Conservation (phyloP, 2,888 invertebrate species). For the Idaea biselata region DNA sequence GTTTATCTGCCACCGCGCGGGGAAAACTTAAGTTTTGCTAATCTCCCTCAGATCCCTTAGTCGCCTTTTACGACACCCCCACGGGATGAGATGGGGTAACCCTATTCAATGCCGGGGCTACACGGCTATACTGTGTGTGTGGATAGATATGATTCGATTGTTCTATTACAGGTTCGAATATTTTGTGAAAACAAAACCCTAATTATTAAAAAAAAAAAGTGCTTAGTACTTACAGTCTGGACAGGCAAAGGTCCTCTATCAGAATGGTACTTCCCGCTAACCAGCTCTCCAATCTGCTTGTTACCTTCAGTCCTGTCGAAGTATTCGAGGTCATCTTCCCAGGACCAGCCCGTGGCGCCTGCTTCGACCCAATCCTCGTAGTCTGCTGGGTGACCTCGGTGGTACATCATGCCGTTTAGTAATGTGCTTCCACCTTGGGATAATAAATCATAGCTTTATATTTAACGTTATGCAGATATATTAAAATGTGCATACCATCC, state of each 20-base stretch:
- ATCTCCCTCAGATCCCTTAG: too few relatives aligned
- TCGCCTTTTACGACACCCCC: too few relatives aligned
- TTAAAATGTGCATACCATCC: too few relatives aligned
- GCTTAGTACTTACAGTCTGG: slow-evolving; percentile 49
- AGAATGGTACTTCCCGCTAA: slow-evolving; percentile 77
- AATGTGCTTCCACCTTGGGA: slow-evolving; percentile 83
- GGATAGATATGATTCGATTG: too few relatives aligned
- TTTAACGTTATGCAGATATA: not conserved
- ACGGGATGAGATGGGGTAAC: too few relatives aligned
- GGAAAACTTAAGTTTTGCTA: too few relatives aligned
- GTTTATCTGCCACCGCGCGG: too few relatives aligned
- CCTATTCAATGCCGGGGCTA: too few relatives aligned
- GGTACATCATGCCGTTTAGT: slow-evolving; percentile 92
- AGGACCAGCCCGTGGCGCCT: slow-evolving; percentile 87
- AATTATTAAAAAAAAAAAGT: too few relatives aligned
- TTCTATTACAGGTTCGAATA: too few relatives aligned
- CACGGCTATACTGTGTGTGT: too few relatives aligned
- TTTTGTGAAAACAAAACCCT: too few relatives aligned
- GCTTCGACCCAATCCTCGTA: slow-evolving; percentile 85
- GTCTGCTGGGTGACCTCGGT: slow-evolving; percentile 85
- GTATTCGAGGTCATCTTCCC: slow-evolving; percentile 84
- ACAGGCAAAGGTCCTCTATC: slow-evolving; percentile 79
- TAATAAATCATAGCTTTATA: not conserved
- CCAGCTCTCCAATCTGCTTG: slow-evolving; percentile 76
- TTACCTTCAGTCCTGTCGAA: slow-evolving; percentile 84